Evolutionary conservation across 2,888 invertebrate genomes (phyloP).

Genomic region (Pogonocherus hispidulus): DNA sequence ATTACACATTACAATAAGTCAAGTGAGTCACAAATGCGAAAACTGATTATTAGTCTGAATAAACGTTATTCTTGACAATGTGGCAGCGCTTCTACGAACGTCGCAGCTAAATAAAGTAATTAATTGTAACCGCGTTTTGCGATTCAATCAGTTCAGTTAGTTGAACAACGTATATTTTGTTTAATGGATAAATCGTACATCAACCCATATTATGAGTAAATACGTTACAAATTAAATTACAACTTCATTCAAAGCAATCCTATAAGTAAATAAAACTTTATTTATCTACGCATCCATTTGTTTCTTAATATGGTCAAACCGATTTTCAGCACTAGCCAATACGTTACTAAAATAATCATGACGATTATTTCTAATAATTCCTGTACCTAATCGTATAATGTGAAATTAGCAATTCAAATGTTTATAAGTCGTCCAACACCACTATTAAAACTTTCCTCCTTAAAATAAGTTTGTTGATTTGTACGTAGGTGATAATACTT

Average conservation of each 20-base stretch:
- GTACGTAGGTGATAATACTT: conserved; percentile 25
- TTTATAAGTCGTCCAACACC: too few species aligned
- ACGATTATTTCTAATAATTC: background rate
- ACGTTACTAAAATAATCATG: background rate
- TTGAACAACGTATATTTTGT: background rate
- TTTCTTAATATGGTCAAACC: background rate
- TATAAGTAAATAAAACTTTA: background rate
- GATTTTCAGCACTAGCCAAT: background rate
- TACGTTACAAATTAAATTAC: background rate
- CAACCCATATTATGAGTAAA: background rate
- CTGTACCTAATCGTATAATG: background rate
- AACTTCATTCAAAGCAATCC: conserved; percentile 19
- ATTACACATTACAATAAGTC: background rate
- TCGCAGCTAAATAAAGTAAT: conserved; percentile 14
- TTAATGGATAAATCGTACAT: conserved; percentile 6
- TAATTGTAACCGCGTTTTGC: conserved; percentile 11
- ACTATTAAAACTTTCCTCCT: too few species aligned
- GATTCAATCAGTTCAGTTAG: background rate
- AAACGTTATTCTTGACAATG: background rate
- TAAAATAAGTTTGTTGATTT: background rate
- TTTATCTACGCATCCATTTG: background rate
- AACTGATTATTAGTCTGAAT: background rate
- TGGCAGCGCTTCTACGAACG: background rate
- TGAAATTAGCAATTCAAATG: background rate
- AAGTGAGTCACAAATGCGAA: background rate